A percentile compares a stretch with the other conserved stretches of the same genome.
Conservation (phyloP, 2,888 invertebrate genomes). For the Andricus curvator region DNA sequence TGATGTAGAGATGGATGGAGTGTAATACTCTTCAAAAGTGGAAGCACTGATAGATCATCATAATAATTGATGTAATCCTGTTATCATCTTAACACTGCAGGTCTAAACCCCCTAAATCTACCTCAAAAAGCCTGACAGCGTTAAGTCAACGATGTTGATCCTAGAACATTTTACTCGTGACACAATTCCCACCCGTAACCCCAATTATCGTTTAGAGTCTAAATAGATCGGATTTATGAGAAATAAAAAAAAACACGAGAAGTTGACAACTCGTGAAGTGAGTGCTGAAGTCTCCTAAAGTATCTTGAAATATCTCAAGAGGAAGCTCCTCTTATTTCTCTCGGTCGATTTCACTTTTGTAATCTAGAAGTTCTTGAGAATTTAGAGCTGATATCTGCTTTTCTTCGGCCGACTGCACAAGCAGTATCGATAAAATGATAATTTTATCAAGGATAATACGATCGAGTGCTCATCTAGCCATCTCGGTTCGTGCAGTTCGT, state of each 20-base stretch:
- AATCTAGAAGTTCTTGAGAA: slow-evolving; percentile 12
- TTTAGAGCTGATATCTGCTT: not conserved
- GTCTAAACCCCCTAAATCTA: not conserved
- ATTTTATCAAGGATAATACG: slow-evolving; percentile 26
- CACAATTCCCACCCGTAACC: too few relatives aligned
- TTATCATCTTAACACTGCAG: not conserved
- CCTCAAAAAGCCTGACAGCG: not conserved
- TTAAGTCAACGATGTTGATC: not conserved
- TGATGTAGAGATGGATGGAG: not conserved
- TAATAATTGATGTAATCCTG: not conserved
- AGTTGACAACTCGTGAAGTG: too few relatives aligned
- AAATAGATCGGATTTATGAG: too few relatives aligned
- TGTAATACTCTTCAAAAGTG: not conserved
- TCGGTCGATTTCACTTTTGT: slow-evolving; percentile 30
- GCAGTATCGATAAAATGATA: slow-evolving; percentile 20
- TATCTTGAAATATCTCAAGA: too few relatives aligned
- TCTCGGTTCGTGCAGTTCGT: not conserved
- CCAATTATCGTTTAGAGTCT: too few relatives aligned
- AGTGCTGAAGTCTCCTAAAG: too few relatives aligned
- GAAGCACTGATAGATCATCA: not conserved
- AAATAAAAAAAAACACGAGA: too few relatives aligned
- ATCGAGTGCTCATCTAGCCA: slow-evolving; percentile 11
- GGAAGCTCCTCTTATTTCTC: not conserved
- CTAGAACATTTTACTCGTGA: too few relatives aligned
- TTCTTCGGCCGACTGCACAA: not conserved